phyloP scores from a whole-genome alignment of 1,140 invertebrate species.

The Aphis craccivora region DNA sequence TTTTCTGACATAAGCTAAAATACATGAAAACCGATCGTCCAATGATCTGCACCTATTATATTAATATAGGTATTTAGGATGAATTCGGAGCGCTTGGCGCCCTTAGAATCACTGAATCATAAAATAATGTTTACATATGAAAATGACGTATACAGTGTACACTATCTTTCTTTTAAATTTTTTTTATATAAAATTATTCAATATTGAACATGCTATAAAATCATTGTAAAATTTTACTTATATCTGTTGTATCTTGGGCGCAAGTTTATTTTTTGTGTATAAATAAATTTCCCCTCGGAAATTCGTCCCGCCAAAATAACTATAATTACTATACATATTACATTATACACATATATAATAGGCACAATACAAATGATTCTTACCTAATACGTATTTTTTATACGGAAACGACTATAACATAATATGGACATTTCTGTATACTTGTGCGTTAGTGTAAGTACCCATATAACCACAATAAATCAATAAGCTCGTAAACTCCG shows the following conservation, averaged over 20 bases:
- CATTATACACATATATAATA: not conserved
- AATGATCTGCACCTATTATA: not conserved
- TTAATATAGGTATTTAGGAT: not conserved
- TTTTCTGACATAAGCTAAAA: no score
- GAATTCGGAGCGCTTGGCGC: not conserved
- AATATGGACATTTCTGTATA: not conserved
- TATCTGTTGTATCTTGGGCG: no score
- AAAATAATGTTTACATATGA: no score
- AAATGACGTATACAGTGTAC: no score
- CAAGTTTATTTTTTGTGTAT: no score
- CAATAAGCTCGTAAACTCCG: slow-evolving; percentile 26
- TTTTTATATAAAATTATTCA: no score
- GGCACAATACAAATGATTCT: not conserved
- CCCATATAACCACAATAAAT: slow-evolving; percentile 22
- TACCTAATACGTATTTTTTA: not conserved
- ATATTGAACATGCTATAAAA: no score
- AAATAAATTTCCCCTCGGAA: no score
- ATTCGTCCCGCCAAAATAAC: not conserved
- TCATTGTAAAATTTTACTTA: no score
- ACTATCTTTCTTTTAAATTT: no score
- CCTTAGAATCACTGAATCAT: not conserved
- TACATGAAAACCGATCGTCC: no score
- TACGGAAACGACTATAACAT: not conserved
- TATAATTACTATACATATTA: not conserved
- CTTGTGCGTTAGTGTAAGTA: not conserved